Evolutionary conservation across 1,140 invertebrate species (phyloP).

Genomic region (Pomacea maculata): DNA sequence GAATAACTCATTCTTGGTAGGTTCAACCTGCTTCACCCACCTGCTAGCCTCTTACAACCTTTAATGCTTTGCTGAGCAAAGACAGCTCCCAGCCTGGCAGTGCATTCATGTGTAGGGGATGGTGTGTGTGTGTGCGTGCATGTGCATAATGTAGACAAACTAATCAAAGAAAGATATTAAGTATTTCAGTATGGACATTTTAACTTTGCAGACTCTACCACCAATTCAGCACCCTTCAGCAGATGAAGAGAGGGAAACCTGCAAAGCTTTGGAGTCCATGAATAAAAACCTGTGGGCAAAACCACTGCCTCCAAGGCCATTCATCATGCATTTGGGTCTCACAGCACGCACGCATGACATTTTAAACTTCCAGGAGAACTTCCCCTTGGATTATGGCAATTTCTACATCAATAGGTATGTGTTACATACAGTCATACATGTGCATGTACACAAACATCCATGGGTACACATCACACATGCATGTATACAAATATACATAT

Average conservation of each 20-base stretch:
- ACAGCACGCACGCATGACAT: constrained; percentile 64
- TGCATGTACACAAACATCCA: neutral
- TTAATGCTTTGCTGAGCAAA: too few relatives aligned
- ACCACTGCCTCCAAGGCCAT: constrained; percentile 56
- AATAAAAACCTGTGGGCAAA: constrained; percentile 55
- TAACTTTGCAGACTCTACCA: constrained; percentile 52
- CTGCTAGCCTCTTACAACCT: too few relatives aligned
- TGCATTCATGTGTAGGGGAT: too few relatives aligned
- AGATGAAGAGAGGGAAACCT: constrained; percentile 46
- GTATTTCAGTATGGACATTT: too few relatives aligned
- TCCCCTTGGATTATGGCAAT: constrained; percentile 56
- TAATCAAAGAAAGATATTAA: too few relatives aligned
- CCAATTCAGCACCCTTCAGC: constrained; percentile 57
- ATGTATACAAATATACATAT: too few relatives aligned
- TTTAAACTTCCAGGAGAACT: constrained; percentile 60
- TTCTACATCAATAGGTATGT: constrained; percentile 60
- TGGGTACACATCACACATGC: too few relatives aligned
- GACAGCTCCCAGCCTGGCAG: too few relatives aligned
- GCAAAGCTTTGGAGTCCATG: constrained; percentile 37
- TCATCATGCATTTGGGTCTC: constrained; percentile 63
- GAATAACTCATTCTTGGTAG: too few relatives aligned
- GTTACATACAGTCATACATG: neutral
- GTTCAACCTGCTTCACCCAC: too few relatives aligned
- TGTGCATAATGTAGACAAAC: too few relatives aligned
- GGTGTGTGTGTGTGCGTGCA: too few relatives aligned